A percentile compares a stretch with the other conserved stretches of the same genome.
phyloP scores from a whole-genome alignment of 2,113 vertebrate genomes.

The Tachysurus vachellii region DNA sequence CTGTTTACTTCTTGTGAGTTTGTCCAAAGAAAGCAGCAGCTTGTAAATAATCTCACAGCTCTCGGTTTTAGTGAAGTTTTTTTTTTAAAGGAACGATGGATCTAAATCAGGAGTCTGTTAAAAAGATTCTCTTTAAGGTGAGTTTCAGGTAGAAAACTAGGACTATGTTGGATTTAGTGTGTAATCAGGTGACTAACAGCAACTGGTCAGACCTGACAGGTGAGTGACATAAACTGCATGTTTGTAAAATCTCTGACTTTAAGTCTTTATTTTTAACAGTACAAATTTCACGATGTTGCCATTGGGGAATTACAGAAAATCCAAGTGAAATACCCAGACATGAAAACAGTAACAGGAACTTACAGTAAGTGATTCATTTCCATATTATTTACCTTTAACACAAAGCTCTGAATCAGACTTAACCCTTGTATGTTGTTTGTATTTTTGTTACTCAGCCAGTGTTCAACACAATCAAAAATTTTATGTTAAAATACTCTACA shows the following conservation, averaged over 20 bases:
- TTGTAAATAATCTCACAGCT: background rate
- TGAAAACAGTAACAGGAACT: constrained; percentile 59
- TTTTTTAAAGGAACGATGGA: constrained; percentile 66
- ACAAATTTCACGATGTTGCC: constrained; percentile 76
- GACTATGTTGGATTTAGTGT: background rate
- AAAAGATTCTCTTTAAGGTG: constrained; percentile 72
- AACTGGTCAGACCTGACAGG: constrained; percentile 24
- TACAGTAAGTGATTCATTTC: constrained; percentile 68
- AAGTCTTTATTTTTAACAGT: constrained; percentile 58
- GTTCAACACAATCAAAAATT: no score
- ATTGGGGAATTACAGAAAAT: constrained; percentile 74
- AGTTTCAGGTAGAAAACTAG: constrained; percentile 27
- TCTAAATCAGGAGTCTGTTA: constrained; percentile 62
- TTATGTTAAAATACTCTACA: no score
- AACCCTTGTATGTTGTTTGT: no score
- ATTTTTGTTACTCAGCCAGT: no score
- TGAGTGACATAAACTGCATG: background rate
- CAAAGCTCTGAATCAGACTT: background rate
- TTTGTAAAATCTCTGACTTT: background rate
- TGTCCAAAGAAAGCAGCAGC: background rate
- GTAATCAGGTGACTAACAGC: background rate
- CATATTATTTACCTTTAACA: no score
- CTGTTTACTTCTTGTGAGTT: background rate
- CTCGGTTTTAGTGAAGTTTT: background rate
- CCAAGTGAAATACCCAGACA: constrained; percentile 58